These are phyloP conservation scores for Eleutherodactylus coqui DNA, from an alignment of 2,797 vertebrate genomes.

Conservation along the genomic window DNA sequence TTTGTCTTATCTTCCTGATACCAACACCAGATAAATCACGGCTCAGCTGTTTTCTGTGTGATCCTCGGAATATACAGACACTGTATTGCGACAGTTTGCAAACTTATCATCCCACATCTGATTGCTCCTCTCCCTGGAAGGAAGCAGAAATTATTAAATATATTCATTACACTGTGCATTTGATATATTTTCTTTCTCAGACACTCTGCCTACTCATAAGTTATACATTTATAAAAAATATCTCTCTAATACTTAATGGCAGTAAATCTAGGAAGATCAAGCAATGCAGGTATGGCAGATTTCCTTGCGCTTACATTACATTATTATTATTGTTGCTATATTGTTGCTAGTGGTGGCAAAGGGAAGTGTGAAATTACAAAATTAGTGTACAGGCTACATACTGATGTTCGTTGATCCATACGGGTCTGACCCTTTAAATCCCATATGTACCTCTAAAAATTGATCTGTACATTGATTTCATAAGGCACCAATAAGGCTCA, in stretches of 20 bases:
- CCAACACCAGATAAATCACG: slow-evolving; percentile 54
- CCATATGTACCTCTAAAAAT: too few relatives aligned
- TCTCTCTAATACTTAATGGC: slow-evolving; percentile 24
- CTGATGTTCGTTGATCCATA: too few relatives aligned
- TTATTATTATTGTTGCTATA: not conserved
- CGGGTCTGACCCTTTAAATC: too few relatives aligned
- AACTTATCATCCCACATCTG: slow-evolving; percentile 66
- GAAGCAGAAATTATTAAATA: slow-evolving; percentile 50
- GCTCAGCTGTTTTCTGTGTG: slow-evolving; percentile 42
- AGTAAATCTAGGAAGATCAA: slow-evolving; percentile 29
- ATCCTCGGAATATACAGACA: slow-evolving; percentile 69
- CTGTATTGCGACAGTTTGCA: slow-evolving; percentile 70
- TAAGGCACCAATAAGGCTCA: too few relatives aligned
- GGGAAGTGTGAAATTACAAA: too few relatives aligned
- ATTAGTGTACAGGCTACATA: too few relatives aligned
- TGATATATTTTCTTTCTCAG: slow-evolving; percentile 43
- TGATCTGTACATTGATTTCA: too few relatives aligned
- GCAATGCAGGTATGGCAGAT: not conserved
- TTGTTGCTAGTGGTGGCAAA: not conserved
- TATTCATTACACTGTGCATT: slow-evolving; percentile 27
- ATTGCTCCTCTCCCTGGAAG: slow-evolving; percentile 68
- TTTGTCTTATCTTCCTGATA: slow-evolving; percentile 23
- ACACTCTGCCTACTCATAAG: slow-evolving; percentile 47
- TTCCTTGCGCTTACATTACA: not conserved
- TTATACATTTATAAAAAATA: slow-evolving; percentile 39